These are phyloP conservation scores for Nasonia longicornis DNA, from an alignment of 1,140 invertebrate genomes.

Conservation along the genomic window DNA sequence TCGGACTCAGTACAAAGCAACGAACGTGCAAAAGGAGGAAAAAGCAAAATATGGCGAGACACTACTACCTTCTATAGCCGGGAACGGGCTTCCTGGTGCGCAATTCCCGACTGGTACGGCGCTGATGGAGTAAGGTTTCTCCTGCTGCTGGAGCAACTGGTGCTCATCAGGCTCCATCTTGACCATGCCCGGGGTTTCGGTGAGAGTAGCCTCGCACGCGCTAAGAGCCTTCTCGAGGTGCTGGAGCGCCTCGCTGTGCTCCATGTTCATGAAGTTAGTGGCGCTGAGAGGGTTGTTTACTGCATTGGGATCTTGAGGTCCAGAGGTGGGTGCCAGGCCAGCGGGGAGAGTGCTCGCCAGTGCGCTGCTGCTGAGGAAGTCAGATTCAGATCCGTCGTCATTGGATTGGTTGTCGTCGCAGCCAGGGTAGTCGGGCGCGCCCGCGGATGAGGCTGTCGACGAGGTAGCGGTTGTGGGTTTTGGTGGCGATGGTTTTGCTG, in stretches of 20 bases:
- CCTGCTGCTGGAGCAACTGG: constrained; percentile 60
- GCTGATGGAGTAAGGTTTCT: constrained; percentile 67
- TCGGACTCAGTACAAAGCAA: constrained; percentile 9
- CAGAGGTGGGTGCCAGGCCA: constrained; percentile 52
- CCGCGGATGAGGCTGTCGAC: constrained; percentile 41
- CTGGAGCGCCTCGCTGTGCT: constrained; percentile 66
- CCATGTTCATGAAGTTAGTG: constrained; percentile 65
- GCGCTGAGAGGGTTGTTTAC: constrained; percentile 50
- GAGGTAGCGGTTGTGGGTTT: constrained; percentile 39
- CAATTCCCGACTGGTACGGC: constrained; percentile 65
- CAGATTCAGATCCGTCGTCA: constrained; percentile 51
- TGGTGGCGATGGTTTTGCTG: constrained; percentile 38
- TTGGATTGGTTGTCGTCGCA: constrained; percentile 56
- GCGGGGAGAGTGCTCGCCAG: constrained; percentile 55
- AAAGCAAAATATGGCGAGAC: constrained; percentile 12
- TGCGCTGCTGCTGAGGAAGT: constrained; percentile 56
- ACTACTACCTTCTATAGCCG: constrained; percentile 65
- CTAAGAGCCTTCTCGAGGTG: constrained; percentile 66
- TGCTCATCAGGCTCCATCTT: constrained; percentile 68
- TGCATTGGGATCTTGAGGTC: neutral
- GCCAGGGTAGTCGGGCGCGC: constrained; percentile 45
- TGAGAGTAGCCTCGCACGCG: constrained; percentile 66
- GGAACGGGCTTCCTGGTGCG: constrained; percentile 64
- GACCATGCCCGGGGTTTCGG: constrained; percentile 65
- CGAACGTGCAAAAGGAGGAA: constrained; percentile 26